These are phyloP conservation scores for Malurus cyaneus DNA, from an alignment of 2,113 vertebrate species.

Conservation along the genomic window DNA sequence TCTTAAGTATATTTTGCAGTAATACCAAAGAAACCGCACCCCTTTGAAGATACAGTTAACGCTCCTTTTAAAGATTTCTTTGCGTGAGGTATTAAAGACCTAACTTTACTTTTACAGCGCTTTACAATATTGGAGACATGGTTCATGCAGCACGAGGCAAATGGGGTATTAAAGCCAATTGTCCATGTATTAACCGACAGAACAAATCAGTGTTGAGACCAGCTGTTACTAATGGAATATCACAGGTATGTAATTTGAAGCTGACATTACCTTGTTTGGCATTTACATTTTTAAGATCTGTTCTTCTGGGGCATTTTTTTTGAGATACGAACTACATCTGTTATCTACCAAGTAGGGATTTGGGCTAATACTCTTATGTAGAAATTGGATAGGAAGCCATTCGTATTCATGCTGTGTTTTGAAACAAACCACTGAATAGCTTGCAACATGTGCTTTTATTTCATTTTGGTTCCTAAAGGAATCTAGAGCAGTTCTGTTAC, in stretches of 20 bases:
- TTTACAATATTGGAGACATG: conserved; percentile 99
- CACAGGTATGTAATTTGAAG: conserved; percentile 82
- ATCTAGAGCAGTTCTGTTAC: background rate
- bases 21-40: fast-evolving
- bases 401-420: background rate
- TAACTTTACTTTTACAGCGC: conserved; percentile 76
- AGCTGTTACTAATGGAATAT: conserved; percentile 92
- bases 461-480: background rate
- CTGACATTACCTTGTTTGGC: background rate
- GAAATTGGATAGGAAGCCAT: background rate
- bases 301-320: background rate
- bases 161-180: conserved; percentile 99
- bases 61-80: background rate
- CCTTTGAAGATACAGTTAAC: background rate
- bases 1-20: background rate
- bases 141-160: conserved; percentile 96
- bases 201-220: conserved; percentile 89
- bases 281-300: background rate
- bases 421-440: background rate
- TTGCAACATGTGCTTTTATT: background rate
- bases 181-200: conserved; percentile 93
- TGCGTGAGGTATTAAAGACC: background rate
- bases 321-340: background rate
- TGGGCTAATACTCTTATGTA: background rate
- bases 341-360: background rate